Percentiles rank a stretch among this genome's conserved stretches.
These are phyloP conservation scores for Lochmaea capreae DNA, from an alignment of 2,888 invertebrate genomes.

Conservation along the genomic window DNA sequence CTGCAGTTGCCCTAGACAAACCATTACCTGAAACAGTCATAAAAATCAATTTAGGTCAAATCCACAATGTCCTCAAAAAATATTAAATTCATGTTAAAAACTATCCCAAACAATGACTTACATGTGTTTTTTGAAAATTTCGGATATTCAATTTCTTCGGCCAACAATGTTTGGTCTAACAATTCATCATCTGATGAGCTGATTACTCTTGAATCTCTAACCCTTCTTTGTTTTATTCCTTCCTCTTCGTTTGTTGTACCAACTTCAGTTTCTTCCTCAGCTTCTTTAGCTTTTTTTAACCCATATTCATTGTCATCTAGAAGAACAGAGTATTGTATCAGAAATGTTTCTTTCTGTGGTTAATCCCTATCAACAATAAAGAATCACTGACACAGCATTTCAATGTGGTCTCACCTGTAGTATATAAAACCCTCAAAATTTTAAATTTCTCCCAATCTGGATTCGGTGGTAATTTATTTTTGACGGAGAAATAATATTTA, in stretches of 20 bases:
- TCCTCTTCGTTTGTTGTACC: not conserved
- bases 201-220: not conserved
- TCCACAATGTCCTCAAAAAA: not conserved
- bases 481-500: slow-evolving; percentile 2
- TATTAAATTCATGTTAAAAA: too few relatives aligned
- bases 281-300: not conserved
- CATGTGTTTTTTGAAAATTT: too few relatives aligned
- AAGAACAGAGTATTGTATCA: not conserved
- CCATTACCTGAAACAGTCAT: not conserved
- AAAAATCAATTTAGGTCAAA: not conserved
- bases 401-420: not conserved
- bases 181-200: slow-evolving; percentile 4
- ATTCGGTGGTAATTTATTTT: not conserved
- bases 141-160: too few relatives aligned
- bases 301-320: slow-evolving; percentile 4
- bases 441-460: not conserved
- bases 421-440: not conserved
- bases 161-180: not conserved
- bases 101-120: too few relatives aligned
- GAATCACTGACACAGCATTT: slow-evolving; percentile 1
- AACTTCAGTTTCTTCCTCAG: not conserved
- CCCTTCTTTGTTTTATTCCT: not conserved
- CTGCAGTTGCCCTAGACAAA: not conserved
- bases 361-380: slow-evolving; percentile 4
- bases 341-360: not conserved